A percentile compares a stretch with the other conserved stretches of the same genome.
These are phyloP conservation scores for Cisticola juncidis DNA, from an alignment of 2,113 vertebrate genomes.

Conservation along the genomic window DNA sequence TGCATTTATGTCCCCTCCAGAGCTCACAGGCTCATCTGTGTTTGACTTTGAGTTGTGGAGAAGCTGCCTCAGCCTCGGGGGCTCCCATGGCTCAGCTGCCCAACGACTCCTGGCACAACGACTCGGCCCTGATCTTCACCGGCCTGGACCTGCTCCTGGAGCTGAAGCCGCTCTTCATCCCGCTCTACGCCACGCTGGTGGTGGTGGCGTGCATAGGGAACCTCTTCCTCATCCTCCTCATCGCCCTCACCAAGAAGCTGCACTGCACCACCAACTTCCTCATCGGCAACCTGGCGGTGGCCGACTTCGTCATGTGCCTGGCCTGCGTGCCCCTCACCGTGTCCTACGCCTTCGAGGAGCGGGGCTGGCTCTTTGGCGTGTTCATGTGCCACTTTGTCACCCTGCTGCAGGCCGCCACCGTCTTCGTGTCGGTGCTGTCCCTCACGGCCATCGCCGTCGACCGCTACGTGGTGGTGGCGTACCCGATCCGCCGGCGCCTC, in stretches of 20 bases:
- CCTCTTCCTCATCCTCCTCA: constrained; percentile 83
- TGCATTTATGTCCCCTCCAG: rapidly evolving
- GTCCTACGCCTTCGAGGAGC: constrained; percentile 83
- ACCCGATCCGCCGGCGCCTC: constrained; percentile 78
- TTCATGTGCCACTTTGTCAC: constrained; percentile 84
- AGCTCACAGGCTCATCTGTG: neutral
- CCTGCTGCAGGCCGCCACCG: constrained; percentile 81
- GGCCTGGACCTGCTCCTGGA: constrained; percentile 82
- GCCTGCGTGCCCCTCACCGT: constrained; percentile 85
- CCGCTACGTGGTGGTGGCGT: constrained; percentile 84
- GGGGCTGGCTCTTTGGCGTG: constrained; percentile 84
- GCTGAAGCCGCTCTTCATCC: constrained; percentile 84
- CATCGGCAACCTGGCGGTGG: constrained; percentile 83
- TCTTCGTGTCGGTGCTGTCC: constrained; percentile 84
- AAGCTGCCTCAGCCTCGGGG: rapidly evolving
- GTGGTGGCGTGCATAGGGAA: constrained; percentile 81
- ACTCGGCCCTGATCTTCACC: constrained; percentile 61
- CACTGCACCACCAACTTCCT: constrained; percentile 89
- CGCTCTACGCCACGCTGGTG: constrained; percentile 78
- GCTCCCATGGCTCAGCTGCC: neutral
- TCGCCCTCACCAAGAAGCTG: constrained; percentile 83
- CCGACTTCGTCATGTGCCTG: constrained; percentile 86
- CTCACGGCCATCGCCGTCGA: constrained; percentile 87
- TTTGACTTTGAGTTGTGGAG: neutral
- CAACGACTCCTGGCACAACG: constrained; percentile 49